phyloP scores from a whole-genome alignment of 1,140 invertebrate species.

The Drosophila kanapiae region DNA sequence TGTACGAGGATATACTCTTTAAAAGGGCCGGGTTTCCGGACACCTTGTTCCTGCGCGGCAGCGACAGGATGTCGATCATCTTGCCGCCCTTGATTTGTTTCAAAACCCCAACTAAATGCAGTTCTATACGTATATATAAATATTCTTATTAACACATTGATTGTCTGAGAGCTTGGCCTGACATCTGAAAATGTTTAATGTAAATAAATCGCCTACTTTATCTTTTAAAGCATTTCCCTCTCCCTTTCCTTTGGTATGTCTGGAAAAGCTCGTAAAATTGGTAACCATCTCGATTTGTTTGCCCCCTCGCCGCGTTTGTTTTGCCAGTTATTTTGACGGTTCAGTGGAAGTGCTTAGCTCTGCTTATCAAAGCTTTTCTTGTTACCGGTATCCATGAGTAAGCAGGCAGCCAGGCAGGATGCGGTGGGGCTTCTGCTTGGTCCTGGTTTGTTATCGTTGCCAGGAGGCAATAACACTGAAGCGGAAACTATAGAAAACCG shows the following conservation, averaged over 20 bases:
- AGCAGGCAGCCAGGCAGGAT: not conserved
- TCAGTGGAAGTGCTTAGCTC: constrained; percentile 37
- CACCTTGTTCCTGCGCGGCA: constrained; percentile 71
- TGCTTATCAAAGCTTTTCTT: constrained; percentile 71
- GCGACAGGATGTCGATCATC: constrained; percentile 76
- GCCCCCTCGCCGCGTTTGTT: constrained; percentile 16
- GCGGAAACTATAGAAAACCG: constrained; percentile 55
- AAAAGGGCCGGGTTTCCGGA: constrained; percentile 35
- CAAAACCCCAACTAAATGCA: not conserved
- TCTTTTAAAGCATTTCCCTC: not conserved
- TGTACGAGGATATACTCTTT: constrained; percentile 43
- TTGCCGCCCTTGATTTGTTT: constrained; percentile 9
- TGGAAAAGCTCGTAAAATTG: constrained; percentile 18
- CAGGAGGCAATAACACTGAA: constrained; percentile 53
- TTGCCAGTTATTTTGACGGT: constrained; percentile 30
- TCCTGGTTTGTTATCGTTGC: constrained; percentile 42
- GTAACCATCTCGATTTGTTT: constrained; percentile 28
- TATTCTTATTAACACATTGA: constrained; percentile 1
- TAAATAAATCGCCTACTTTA: constrained; percentile 24
- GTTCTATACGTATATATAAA: not conserved
- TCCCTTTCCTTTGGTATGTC: no score
- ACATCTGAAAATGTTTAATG: not conserved
- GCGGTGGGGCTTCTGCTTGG: constrained; percentile 1
- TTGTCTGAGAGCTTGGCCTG: not conserved
- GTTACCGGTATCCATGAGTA: constrained; percentile 27